Evolutionary conservation across 2,797 vertebrate genomes (phyloP).

Genomic region (Propithecus perrieri): DNA sequence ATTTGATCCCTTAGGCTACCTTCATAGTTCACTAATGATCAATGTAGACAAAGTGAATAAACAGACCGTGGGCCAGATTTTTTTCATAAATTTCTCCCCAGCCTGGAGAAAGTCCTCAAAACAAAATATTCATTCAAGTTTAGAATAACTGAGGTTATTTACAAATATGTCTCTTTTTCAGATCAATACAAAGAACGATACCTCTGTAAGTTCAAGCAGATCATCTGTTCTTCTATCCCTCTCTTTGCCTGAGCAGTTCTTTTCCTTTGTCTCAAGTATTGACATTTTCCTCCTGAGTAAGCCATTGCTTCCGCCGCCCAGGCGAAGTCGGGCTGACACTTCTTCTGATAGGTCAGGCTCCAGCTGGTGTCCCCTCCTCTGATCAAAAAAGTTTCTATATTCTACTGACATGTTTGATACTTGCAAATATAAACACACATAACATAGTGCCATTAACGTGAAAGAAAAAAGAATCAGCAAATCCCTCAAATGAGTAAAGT

Average conservation of each 20-base stretch:
- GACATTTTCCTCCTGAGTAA: slow-evolving; percentile 62
- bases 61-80: neutral
- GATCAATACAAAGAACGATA: slow-evolving; percentile 67
- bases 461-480: slow-evolving; percentile 23
- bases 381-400: slow-evolving; percentile 62
- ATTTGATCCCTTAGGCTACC: neutral
- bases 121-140: neutral
- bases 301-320: slow-evolving; percentile 84
- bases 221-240: slow-evolving; percentile 82
- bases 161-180: neutral
- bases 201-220: slow-evolving; percentile 90
- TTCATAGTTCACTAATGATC: neutral
- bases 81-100: neutral
- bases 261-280: slow-evolving; percentile 55
- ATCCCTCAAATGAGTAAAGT: neutral
- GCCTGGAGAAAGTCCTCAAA: neutral
- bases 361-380: slow-evolving; percentile 78
- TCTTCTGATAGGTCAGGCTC: slow-evolving; percentile 87
- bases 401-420: slow-evolving; percentile 49
- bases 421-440: neutral
- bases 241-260: slow-evolving; percentile 65
- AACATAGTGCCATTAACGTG: slow-evolving; percentile 31
- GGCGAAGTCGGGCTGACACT: slow-evolving; percentile 86
- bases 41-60: neutral
- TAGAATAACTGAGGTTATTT: neutral